phyloP scores from a whole-genome alignment of 2,888 invertebrate species.

The Leucoptera coffeella region DNA sequence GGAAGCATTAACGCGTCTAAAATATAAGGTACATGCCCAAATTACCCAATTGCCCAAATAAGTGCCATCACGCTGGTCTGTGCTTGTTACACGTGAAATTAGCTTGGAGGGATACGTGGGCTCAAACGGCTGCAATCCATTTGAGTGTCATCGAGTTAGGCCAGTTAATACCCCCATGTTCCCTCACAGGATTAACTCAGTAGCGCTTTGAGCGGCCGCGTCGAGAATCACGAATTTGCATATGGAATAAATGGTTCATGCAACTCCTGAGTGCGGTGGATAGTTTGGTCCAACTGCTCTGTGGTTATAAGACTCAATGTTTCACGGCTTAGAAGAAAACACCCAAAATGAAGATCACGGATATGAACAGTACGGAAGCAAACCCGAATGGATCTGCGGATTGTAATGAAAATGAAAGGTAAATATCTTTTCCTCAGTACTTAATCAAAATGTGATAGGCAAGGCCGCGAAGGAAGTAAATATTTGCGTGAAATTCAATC shows the following conservation, averaged over 20 bases:
- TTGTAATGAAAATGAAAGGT: neutral
- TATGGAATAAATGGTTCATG: neutral
- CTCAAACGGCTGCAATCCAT: conserved; percentile 41
- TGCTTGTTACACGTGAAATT: too few relatives aligned
- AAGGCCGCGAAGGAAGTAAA: neutral
- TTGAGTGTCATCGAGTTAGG: conserved; percentile 29
- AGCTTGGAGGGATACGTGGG: conserved; percentile 18
- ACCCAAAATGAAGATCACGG: neutral
- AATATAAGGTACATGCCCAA: too few relatives aligned
- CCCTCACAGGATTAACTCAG: conserved; percentile 13
- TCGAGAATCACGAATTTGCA: too few relatives aligned
- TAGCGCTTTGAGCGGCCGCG: conserved; percentile 13
- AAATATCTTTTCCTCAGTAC: neutral
- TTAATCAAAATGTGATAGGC: too few relatives aligned
- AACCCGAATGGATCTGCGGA: neutral
- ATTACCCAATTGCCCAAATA: too few relatives aligned
- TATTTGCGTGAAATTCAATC: neutral
- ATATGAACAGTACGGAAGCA: neutral
- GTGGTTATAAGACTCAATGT: neutral
- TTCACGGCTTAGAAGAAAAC: neutral
- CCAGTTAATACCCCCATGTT: conserved; percentile 20
- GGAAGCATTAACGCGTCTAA: too few relatives aligned
- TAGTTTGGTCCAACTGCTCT: neutral
- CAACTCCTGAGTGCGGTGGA: neutral
- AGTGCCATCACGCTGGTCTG: too few relatives aligned